phyloP scores from a whole-genome alignment of 2,797 vertebrate species.

The Phylloscopus collybita region DNA sequence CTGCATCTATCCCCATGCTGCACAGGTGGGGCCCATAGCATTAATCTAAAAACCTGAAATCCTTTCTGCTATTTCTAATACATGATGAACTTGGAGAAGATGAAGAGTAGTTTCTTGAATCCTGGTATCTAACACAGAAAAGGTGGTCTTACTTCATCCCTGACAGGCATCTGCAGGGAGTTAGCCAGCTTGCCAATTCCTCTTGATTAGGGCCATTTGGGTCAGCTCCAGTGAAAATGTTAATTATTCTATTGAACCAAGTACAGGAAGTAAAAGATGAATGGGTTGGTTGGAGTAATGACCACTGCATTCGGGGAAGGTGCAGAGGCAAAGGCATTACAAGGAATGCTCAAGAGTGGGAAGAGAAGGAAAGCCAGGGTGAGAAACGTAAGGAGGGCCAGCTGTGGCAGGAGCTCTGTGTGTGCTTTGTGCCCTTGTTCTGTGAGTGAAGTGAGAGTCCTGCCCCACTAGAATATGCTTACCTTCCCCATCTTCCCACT shows the following conservation, averaged over 20 bases:
- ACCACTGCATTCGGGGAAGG: accelerated
- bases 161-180: background rate
- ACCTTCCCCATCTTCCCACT: background rate
- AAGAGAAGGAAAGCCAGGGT: background rate
- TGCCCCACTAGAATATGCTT: background rate
- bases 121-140: background rate
- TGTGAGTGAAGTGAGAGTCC: background rate
- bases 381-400: accelerated
- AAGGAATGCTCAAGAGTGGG: background rate
- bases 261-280: background rate
- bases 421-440: background rate
- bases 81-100: background rate
- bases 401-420: accelerated
- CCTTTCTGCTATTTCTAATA: background rate
- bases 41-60: background rate
- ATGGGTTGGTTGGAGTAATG: background rate
- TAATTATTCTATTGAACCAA: slow-evolving; percentile 17
- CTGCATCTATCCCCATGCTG: background rate
- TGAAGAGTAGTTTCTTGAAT: background rate
- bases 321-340: background rate
- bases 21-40: too few species aligned
- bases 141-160: background rate
- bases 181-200: background rate
- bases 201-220: slow-evolving; percentile 11
- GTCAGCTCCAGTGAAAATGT: slow-evolving; percentile 9